Evolutionary conservation across 2,113 vertebrate genomes (phyloP).

Genomic region (Ramphastos sulfuratus): DNA sequence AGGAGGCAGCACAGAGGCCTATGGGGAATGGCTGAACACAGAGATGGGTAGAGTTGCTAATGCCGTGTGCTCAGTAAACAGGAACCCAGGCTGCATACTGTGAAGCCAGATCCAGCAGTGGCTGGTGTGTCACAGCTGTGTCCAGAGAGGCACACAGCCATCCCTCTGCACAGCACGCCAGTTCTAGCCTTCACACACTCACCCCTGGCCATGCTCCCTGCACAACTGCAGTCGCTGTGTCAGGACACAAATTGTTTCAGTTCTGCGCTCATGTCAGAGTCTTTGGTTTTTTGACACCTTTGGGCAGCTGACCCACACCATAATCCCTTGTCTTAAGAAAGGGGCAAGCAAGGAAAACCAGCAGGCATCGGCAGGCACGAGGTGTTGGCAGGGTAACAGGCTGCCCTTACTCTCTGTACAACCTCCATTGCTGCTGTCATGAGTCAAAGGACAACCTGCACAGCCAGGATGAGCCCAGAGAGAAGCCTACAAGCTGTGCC

Average conservation of each 20-base stretch:
- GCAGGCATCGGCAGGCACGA: conserved; percentile 51
- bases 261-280: not conserved
- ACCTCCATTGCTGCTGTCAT: not conserved
- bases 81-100: not conserved
- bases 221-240: not conserved
- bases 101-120: not conserved
- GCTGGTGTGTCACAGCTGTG: not conserved
- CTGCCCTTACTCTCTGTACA: not conserved
- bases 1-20: not conserved
- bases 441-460: not conserved
- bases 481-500: not conserved
- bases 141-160: not conserved
- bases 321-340: not conserved
- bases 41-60: not conserved
- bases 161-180: fast-evolving
- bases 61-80: not conserved
- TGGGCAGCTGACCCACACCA: not conserved
- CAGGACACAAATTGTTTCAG: not conserved
- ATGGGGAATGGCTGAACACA: not conserved
- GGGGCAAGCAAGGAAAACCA: conserved; percentile 34
- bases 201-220: no score
- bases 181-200: not conserved
- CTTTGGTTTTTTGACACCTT: not conserved
- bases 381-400: conserved; percentile 23
- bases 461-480: not conserved